Evolutionary conservation across 2,888 invertebrate genomes (phyloP), one percentile per base, ranked within the genome.

Genomic region (Ochropacha duplaris): DNA sequence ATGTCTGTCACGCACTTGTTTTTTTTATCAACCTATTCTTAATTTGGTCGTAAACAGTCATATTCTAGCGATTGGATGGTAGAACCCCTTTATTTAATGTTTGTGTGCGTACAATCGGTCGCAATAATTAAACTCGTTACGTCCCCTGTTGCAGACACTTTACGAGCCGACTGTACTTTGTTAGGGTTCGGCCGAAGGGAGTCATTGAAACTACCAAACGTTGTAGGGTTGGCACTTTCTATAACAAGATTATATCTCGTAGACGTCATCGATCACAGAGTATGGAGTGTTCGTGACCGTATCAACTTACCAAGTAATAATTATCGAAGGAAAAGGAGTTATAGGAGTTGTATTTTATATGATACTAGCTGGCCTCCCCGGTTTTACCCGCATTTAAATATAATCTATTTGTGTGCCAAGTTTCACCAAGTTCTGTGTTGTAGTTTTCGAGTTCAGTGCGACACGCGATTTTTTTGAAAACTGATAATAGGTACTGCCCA

Each of bases 111-210:
- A 69, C 63, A 71, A 65, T 67, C 60, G 54, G 58, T 22, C 39
- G 64, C 62, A 57, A 65, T 78, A 79, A 82, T 81, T 81, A 81
- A 80, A 77, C 74, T 77, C 72, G 70, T 71, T 74, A 74, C 72
- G 72, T 54, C 60, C 61, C 66, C 58, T 71, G 67, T 69, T 61
- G 63, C 61, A 59, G 69, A 60, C 65, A 60, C 66, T 74, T 76
- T 71, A 72, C 69, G 72, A 71, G 67, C 64, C 60, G 62, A 65
- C 64, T 66, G 66, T 66, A 63, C 65, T 16, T 57, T 52, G 52
- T 31, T 34, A 16, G 31, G 50, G 39, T 36, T 22, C 31, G 28
- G 22, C 54, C 56, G 49, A 54, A 51, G 59, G 57, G 56, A 50
- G 54, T 55, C 57, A 55, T 55, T 19, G 19, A 19, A 44, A 44